Percentiles rank a stretch among this genome's conserved stretches.
phyloP scores from a whole-genome alignment of 2,113 vertebrate genomes.

The Boulengeromyrus knoepffleri region DNA sequence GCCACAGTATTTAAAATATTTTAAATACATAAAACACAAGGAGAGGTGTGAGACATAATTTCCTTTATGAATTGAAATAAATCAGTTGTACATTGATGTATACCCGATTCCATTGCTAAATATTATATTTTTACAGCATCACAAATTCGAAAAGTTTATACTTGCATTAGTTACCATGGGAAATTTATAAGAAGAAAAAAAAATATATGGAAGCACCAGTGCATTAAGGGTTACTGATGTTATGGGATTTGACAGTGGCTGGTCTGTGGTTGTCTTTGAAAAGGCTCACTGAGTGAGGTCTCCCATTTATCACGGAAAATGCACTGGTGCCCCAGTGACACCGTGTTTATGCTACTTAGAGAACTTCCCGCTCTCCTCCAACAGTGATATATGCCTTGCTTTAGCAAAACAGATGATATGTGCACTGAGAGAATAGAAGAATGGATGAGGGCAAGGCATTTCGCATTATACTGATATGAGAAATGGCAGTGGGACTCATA shows the following conservation, averaged over 20 bases:
- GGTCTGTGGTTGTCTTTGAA: constrained; percentile 28
- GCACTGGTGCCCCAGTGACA: constrained; percentile 26
- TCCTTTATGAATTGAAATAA: background rate
- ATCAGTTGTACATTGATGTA: background rate
- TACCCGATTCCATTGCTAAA: background rate
- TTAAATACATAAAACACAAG: background rate
- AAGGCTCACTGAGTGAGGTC: constrained; percentile 29
- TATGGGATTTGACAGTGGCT: constrained; percentile 1
- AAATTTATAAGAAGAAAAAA: background rate
- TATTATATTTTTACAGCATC: background rate
- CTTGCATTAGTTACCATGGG: background rate
- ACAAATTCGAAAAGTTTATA: background rate
- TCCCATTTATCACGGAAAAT: constrained; percentile 43
- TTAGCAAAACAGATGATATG: constrained; percentile 45
- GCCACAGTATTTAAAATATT: background rate
- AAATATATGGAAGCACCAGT: background rate
- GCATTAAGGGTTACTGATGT: background rate
- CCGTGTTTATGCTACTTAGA: constrained; percentile 52
- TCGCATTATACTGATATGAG: background rate
- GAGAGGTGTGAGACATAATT: background rate
- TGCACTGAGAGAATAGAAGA: constrained; percentile 30
- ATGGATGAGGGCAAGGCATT: constrained; percentile 31
- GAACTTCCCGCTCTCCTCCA: constrained; percentile 38
- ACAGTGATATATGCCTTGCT: constrained; percentile 44
- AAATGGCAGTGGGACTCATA: background rate